Evolutionary conservation across 1,140 invertebrate genomes (phyloP).

Genomic region (Cherax quadricarinatus): DNA sequence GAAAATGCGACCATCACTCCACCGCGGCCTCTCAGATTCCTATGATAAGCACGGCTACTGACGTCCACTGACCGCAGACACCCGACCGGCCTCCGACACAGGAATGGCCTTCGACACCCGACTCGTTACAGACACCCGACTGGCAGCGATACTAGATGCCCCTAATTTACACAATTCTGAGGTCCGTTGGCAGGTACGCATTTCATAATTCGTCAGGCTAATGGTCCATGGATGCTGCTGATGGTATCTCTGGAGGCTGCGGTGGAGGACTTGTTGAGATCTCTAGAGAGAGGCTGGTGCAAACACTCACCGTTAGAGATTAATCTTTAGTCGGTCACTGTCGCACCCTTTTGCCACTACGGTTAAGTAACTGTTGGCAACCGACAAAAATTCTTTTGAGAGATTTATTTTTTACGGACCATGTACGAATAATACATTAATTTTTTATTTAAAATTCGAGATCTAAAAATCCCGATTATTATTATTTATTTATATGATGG

Average conservation of each 20-base stretch:
- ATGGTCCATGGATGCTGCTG: conserved; percentile 11
- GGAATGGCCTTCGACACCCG: background rate
- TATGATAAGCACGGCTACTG: background rate
- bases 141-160: conserved; percentile 15
- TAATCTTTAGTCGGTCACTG: background rate
- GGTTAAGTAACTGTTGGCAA: too few species aligned
- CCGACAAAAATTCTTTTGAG: too few species aligned
- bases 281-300: background rate
- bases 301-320: background rate
- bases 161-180: conserved; percentile 44
- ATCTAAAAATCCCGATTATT: too few species aligned
- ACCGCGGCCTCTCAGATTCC: conserved; percentile 15
- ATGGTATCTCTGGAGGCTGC: conserved; percentile 9
- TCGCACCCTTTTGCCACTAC: background rate
- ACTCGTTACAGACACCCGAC: background rate
- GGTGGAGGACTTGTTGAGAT: background rate
- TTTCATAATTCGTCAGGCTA: conserved; percentile 56
- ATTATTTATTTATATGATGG: too few species aligned
- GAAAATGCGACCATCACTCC: conserved; percentile 29
- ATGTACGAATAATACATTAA: too few species aligned
- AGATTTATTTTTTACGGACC: too few species aligned
- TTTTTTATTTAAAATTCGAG: too few species aligned
- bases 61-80: background rate
- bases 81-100: background rate
- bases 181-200: conserved; percentile 42